phyloP scores from a whole-genome alignment of 1,140 invertebrate genomes.

The Caenorhabditis remanei region DNA sequence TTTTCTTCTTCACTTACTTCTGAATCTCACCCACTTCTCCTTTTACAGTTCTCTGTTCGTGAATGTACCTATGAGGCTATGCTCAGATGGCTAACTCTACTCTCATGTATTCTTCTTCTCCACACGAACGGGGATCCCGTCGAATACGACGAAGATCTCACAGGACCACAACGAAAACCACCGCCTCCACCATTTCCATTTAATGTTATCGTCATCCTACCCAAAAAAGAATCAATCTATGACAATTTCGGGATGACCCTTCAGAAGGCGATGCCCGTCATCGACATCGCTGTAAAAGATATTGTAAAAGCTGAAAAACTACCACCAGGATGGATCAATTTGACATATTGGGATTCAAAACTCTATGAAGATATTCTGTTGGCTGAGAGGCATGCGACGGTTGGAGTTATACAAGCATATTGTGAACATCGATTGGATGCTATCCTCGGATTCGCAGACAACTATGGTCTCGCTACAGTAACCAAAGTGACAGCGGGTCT shows the following conservation, averaged over 20 bases:
- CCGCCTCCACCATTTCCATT: constrained; percentile 67
- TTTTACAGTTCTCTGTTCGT: constrained; percentile 11
- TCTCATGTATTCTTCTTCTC: constrained; percentile 44
- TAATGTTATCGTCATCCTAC: constrained; percentile 74
- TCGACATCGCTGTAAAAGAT: constrained; percentile 77
- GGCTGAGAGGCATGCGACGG: constrained; percentile 70
- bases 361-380: constrained; percentile 74
- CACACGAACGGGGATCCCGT: background rate
- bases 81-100: constrained; percentile 53
- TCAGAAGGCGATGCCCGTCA: constrained; percentile 73
- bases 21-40: constrained; percentile 81
- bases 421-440: constrained; percentile 73
- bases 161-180: background rate
- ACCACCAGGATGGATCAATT: constrained; percentile 72
- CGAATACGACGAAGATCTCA: constrained; percentile 17
- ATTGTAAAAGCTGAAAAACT: constrained; percentile 67
- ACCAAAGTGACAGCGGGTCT: constrained; percentile 88
- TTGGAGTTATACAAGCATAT: constrained; percentile 70
- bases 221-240: constrained; percentile 70
- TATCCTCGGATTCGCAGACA: constrained; percentile 87
- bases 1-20: background rate
- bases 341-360: constrained; percentile 72
- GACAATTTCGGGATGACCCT: constrained; percentile 77
- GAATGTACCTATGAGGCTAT: constrained; percentile 64
- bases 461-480: constrained; percentile 90